These are phyloP conservation scores for Chloroceryle inda DNA, from an alignment of 2,797 vertebrate species.

Conservation along the genomic window DNA sequence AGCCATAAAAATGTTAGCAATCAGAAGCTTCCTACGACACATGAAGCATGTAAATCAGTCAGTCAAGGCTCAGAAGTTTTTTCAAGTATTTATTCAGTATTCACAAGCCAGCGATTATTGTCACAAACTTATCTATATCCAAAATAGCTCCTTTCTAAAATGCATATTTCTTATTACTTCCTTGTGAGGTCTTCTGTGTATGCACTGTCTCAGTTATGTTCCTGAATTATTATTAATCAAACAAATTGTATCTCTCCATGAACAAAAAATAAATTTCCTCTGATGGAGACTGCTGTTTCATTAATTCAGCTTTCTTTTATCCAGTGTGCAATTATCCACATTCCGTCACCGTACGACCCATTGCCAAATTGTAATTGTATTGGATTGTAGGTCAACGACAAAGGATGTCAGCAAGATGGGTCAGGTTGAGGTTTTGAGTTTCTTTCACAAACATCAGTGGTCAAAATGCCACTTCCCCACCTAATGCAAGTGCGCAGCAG, in stretches of 20 bases:
- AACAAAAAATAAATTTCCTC: background rate
- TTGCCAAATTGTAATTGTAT: slow-evolving; percentile 27
- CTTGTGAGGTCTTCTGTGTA: background rate
- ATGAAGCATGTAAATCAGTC: background rate
- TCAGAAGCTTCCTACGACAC: background rate
- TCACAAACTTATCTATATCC: background rate
- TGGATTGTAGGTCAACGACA: background rate
- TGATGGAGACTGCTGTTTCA: slow-evolving; percentile 21
- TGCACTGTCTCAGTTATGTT: background rate
- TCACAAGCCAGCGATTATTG: background rate
- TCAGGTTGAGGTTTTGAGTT: background rate
- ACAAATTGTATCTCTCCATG: background rate
- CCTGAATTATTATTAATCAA: background rate
- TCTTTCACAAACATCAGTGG: background rate
- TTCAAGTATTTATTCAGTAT: background rate
- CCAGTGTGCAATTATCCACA: background rate
- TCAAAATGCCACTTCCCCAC: background rate
- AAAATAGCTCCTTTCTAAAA: slow-evolving; percentile 7
- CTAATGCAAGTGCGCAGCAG: background rate
- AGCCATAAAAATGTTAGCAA: background rate
- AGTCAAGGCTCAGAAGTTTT: background rate
- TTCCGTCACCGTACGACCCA: slow-evolving; percentile 25
- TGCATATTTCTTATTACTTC: background rate
- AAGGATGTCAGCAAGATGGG: background rate
- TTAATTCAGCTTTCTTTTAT: background rate